Evolutionary conservation across 2,797 vertebrate genomes (phyloP).

Genomic region (Silurus aristotelis): DNA sequence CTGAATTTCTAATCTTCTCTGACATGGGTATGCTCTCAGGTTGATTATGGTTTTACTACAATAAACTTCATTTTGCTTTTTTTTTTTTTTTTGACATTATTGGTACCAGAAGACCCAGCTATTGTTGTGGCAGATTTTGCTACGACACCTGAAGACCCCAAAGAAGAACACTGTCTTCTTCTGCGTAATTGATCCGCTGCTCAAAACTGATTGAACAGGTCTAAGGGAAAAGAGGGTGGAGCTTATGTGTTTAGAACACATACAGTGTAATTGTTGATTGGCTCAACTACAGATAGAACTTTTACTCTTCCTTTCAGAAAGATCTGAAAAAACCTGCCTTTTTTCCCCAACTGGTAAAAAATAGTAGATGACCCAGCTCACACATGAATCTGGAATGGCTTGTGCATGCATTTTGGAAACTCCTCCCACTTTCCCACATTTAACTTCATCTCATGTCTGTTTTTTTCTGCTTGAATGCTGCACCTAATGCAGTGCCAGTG

Average conservation of each 20-base stretch:
- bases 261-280: background rate
- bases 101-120: no score
- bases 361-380: background rate
- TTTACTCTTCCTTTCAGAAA: no score
- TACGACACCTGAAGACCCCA: background rate
- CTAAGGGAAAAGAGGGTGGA: background rate
- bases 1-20: no score
- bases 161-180: background rate
- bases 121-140: no score
- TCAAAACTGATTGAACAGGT: background rate
- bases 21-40: no score
- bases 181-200: background rate
- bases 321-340: background rate
- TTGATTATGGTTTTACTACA: no score
- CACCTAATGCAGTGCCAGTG: background rate
- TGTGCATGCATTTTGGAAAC: background rate
- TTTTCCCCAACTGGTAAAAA: background rate
- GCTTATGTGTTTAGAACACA: background rate
- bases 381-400: background rate
- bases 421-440: background rate
- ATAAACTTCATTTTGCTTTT: no score
- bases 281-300: background rate
- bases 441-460: background rate
- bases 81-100: no score
- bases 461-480: background rate